These are phyloP conservation scores for Pachliopta kotzebuea DNA, from an alignment of 2,888 invertebrate species.

Conservation along the genomic window DNA sequence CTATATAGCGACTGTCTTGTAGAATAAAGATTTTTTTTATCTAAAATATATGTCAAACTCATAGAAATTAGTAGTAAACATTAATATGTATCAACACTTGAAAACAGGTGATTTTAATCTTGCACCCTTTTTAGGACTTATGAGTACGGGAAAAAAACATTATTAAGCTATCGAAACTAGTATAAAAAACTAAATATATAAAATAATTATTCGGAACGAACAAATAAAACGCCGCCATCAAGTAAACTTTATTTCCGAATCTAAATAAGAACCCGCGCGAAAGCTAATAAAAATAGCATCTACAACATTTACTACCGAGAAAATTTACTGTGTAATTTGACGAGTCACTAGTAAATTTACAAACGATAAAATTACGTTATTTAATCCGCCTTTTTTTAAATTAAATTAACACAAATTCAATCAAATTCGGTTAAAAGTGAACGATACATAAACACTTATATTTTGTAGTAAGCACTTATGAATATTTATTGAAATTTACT, in stretches of 20 bases:
- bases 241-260: slow-evolving; percentile 11
- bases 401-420: background rate
- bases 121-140: too few species aligned
- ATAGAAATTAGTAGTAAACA: too few species aligned
- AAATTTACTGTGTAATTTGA: slow-evolving; percentile 26
- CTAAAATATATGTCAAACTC: too few species aligned
- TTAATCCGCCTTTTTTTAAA: background rate
- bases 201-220: slow-evolving; percentile 3
- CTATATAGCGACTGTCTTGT: too few species aligned
- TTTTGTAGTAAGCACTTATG: background rate
- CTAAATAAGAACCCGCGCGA: slow-evolving; percentile 18
- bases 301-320: slow-evolving; percentile 21
- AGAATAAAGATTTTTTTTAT: too few species aligned
- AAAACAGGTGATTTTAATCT: too few species aligned
- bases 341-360: slow-evolving; percentile 8
- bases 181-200: background rate
- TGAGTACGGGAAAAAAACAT: too few species aligned
- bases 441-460: background rate
- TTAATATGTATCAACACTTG: too few species aligned
- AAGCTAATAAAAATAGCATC: slow-evolving; percentile 21
- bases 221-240: slow-evolving; percentile 13
- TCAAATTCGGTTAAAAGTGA: background rate
- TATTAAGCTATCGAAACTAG: too few species aligned
- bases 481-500: too few species aligned
- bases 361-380: background rate